Conservation (phyloP, 2,113 vertebrate genomes). For the Grantiella picta region DNA sequence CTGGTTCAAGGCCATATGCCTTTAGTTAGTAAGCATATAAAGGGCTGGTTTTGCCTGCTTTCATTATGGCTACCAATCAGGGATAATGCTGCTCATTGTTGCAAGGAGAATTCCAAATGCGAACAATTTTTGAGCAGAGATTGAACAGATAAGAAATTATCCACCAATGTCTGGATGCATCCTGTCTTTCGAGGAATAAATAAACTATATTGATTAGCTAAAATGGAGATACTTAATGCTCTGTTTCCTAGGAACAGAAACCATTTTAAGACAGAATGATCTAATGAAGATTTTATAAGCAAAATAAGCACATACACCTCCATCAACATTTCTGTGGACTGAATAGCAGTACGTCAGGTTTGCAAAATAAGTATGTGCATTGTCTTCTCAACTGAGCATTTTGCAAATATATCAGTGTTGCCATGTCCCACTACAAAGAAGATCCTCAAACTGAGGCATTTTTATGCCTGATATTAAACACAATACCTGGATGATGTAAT, state of each 20-base stretch:
- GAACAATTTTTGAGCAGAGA: background rate
- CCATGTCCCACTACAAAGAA: background rate
- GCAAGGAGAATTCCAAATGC: background rate
- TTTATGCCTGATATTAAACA: background rate
- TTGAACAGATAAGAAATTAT: background rate
- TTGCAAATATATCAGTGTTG: background rate
- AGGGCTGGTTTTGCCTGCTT: background rate
- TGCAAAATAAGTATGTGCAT: background rate
- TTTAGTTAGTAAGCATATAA: background rate
- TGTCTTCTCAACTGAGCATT: background rate
- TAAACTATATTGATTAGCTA: background rate
- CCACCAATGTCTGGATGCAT: background rate
- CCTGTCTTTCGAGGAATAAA: background rate
- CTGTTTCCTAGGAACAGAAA: background rate
- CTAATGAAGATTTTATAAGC: background rate
- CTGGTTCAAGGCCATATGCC: background rate
- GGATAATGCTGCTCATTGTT: background rate
- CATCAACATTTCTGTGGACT: background rate
- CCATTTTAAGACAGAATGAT: background rate
- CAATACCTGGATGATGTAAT: background rate
- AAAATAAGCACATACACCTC: background rate
- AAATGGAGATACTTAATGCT: background rate
- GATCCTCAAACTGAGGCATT: background rate
- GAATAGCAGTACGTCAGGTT: background rate
- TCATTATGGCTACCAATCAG: background rate